Evolutionary conservation across 2,113 vertebrate species (phyloP).

Genomic region (Rhinoptilus africanus): DNA sequence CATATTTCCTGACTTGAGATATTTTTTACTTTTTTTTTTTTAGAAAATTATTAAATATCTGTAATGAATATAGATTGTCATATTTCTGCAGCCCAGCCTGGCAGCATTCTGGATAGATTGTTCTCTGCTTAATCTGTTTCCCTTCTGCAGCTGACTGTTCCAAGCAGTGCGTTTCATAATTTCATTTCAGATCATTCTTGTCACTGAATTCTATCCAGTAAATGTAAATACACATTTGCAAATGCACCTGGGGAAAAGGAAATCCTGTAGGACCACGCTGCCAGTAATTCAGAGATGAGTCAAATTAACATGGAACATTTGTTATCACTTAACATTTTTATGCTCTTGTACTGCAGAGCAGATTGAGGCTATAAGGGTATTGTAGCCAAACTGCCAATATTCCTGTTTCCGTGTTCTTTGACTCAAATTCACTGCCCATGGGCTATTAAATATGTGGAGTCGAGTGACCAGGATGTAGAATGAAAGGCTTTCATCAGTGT

Average conservation of each 20-base stretch:
- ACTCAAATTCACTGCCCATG: neutral
- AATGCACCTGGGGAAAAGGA: constrained; percentile 1
- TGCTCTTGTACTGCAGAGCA: neutral
- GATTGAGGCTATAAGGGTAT: neutral
- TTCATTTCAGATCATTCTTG: constrained; percentile 28
- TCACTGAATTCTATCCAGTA: neutral
- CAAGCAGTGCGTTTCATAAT: neutral
- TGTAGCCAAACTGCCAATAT: neutral
- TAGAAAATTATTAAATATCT: constrained; percentile 33
- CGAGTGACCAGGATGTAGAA: neutral
- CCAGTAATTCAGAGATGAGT: neutral
- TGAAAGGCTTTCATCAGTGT: neutral
- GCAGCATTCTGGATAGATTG: neutral
- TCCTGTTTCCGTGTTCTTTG: neutral
- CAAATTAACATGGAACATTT: neutral
- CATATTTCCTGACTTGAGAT: constrained; percentile 28
- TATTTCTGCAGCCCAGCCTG: neutral
- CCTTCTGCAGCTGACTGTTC: neutral
- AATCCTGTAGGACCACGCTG: neutral
- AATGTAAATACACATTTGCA: constrained; percentile 35
- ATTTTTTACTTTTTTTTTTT: neutral
- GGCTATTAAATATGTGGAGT: neutral
- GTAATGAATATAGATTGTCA: neutral
- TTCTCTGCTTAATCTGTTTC: neutral
- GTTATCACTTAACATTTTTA: neutral